phyloP scores from a whole-genome alignment of 2,888 invertebrate genomes.

The Agrochola litura region DNA sequence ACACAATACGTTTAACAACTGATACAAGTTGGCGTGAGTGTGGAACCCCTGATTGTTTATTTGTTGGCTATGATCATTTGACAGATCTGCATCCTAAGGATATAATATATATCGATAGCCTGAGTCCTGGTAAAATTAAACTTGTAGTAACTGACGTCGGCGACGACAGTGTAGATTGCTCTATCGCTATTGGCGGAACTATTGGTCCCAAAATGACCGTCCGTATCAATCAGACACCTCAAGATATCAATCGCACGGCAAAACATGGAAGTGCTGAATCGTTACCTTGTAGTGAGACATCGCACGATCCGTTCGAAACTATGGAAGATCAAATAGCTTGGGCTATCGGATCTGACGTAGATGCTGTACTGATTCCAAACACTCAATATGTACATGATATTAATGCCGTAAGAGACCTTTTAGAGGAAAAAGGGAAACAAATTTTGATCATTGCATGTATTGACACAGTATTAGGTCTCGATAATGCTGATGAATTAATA shows the following conservation, averaged over 20 bases:
- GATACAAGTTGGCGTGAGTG: slow-evolving; percentile 89
- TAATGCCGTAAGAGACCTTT: slow-evolving; percentile 75
- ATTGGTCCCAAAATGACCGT: slow-evolving; percentile 89
- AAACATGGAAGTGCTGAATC: slow-evolving; percentile 86
- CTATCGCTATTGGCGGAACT: slow-evolving; percentile 88
- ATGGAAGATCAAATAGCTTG: slow-evolving; percentile 87
- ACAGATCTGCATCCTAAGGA: slow-evolving; percentile 88
- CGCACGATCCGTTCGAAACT: slow-evolving; percentile 91
- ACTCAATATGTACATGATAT: slow-evolving; percentile 80
- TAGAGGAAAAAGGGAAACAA: slow-evolving; percentile 85
- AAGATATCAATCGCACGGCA: slow-evolving; percentile 76
- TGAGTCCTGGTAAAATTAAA: slow-evolving; percentile 81
- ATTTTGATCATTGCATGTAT: slow-evolving; percentile 84
- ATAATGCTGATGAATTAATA: slow-evolving; percentile 94
- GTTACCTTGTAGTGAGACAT: slow-evolving; percentile 89
- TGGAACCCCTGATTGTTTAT: slow-evolving; percentile 90
- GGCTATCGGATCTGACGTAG: slow-evolving; percentile 85
- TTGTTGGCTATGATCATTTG: slow-evolving; percentile 88
- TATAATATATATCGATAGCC: slow-evolving; percentile 86
- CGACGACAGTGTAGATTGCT: slow-evolving; percentile 88
- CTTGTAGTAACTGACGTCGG: slow-evolving; percentile 81
- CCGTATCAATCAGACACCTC: slow-evolving; percentile 87
- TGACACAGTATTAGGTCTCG: slow-evolving; percentile 80
- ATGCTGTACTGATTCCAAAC: slow-evolving; percentile 83
- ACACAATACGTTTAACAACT: slow-evolving; percentile 86